These are phyloP conservation scores for Drosophila fuyamai DNA, from an alignment of 1,140 invertebrate genomes.

Conservation along the genomic window DNA sequence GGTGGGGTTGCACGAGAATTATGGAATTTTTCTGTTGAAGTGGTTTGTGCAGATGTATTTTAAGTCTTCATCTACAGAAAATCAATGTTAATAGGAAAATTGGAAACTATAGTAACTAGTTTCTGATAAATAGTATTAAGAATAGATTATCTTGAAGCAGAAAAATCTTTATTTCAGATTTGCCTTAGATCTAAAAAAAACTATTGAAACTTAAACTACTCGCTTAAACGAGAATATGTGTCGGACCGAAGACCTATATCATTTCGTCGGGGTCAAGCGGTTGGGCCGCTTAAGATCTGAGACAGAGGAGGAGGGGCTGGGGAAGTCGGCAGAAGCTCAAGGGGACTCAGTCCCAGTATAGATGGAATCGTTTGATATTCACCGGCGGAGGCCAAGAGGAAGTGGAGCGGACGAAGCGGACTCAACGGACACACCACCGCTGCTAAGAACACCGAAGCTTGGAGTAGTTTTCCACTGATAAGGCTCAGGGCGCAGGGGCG, in stretches of 20 bases:
- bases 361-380: slow-evolving; percentile 54
- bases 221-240: not conserved
- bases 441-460: slow-evolving; percentile 28
- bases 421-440: not conserved
- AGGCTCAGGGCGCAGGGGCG: slow-evolving; percentile 6
- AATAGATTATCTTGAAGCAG: not conserved
- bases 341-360: slow-evolving; percentile 6
- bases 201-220: no score
- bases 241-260: not conserved
- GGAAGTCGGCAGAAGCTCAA: slow-evolving; percentile 7
- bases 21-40: not conserved
- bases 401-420: not conserved
- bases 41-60: no score
- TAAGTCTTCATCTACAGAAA: no score
- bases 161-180: no score
- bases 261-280: not conserved
- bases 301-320: not conserved
- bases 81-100: no score
- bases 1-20: not conserved
- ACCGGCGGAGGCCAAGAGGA: slow-evolving; percentile 17
- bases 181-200: no score
- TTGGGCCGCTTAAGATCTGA: not conserved
- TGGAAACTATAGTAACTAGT: no score
- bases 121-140: not conserved
- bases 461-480: slow-evolving; percentile 37